Percentiles rank a stretch among this genome's conserved stretches.
These are phyloP conservation scores for Helicoverpa assulta DNA, from an alignment of 2,888 invertebrate species.

Conservation along the genomic window DNA sequence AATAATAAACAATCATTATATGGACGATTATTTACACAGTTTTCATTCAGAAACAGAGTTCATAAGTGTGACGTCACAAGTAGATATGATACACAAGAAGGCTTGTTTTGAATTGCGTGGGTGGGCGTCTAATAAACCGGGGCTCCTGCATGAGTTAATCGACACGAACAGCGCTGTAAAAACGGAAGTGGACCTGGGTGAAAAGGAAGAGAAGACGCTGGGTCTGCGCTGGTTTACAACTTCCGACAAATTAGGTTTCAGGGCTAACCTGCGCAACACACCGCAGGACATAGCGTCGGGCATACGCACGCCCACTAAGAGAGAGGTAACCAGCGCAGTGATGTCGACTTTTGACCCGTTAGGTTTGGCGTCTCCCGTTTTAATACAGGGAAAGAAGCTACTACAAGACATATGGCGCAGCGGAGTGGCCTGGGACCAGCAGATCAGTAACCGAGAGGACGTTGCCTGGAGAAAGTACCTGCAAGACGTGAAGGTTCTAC, in stretches of 20 bases:
- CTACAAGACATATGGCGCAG: background rate
- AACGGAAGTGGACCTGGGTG: background rate
- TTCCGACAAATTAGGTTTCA: too few species aligned
- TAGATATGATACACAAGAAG: background rate
- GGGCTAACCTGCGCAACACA: background rate
- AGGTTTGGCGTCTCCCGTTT: background rate
- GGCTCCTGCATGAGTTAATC: background rate
- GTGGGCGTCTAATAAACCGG: background rate
- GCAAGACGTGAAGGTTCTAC: too few species aligned
- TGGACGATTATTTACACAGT: constrained; percentile 1
- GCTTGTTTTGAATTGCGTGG: background rate
- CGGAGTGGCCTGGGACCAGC: background rate
- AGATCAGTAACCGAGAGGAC: background rate
- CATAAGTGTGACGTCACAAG: background rate
- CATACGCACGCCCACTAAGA: background rate
- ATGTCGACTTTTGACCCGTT: background rate
- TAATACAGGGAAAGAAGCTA: background rate
- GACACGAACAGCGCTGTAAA: background rate
- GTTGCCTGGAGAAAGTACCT: background rate
- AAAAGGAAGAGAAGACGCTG: background rate
- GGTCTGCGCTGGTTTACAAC: too few species aligned
- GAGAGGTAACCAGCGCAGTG: background rate
- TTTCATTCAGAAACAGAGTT: too few species aligned
- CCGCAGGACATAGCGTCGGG: background rate
- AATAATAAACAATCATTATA: background rate